phyloP scores from a whole-genome alignment of 2,888 invertebrate genomes.

The Amphipyra tragopoginis region DNA sequence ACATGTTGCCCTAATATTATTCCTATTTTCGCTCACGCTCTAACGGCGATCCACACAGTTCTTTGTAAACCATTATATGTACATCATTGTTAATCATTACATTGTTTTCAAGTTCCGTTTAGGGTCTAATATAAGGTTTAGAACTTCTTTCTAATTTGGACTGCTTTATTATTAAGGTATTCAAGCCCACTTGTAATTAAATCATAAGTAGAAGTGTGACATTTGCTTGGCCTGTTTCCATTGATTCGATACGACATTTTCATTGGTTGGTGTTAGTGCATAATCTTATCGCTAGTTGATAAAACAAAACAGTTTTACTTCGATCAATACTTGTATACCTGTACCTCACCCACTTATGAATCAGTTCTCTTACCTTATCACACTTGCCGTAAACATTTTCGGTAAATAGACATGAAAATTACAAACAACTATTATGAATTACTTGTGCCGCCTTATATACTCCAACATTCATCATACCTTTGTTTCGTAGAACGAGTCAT shows the following conservation, averaged over 20 bases:
- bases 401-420: conserved; percentile 19
- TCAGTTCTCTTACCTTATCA: conserved; percentile 50
- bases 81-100: conserved; percentile 8
- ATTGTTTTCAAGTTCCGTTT: neutral
- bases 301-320: conserved; percentile 76
- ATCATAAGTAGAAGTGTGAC: conserved; percentile 20
- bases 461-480: conserved; percentile 63
- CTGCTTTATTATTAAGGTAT: neutral
- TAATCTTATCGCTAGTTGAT: conserved; percentile 85
- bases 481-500: conserved; percentile 46
- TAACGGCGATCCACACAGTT: conserved; percentile 40
- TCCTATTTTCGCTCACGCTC: conserved; percentile 58
- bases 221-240: conserved; percentile 63
- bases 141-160: neutral
- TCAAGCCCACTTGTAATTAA: conserved; percentile 16
- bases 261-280: conserved; percentile 72
- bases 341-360: conserved; percentile 59
- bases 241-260: conserved; percentile 65
- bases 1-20: conserved; percentile 65
- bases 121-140: neutral
- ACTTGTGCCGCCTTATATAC: conserved; percentile 57
- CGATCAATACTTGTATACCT: conserved; percentile 74
- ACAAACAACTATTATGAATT: conserved; percentile 21
- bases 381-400: conserved; percentile 30
- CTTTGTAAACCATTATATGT: conserved; percentile 17